A percentile compares a stretch with the other conserved stretches of the same genome.
Evolutionary conservation across 2,113 vertebrate genomes (phyloP).

Genomic region (Malaclemys terrapin): DNA sequence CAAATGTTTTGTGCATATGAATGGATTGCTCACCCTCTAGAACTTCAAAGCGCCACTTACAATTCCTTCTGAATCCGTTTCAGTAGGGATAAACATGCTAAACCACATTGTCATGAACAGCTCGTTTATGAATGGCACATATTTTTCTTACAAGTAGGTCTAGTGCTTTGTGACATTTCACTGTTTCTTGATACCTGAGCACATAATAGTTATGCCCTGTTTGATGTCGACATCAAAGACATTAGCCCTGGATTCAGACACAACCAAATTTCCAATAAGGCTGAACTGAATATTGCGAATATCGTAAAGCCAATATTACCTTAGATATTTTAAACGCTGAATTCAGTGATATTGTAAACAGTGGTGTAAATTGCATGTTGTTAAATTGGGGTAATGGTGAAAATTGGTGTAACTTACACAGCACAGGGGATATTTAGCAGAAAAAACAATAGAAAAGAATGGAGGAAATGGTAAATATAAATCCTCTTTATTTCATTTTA

Average conservation of each 20-base stretch:
- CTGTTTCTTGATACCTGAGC: not conserved
- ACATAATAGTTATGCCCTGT: not conserved
- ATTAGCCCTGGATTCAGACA: not conserved
- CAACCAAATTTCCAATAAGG: not conserved
- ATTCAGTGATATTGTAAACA: not conserved
- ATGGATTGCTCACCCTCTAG: conserved; percentile 12
- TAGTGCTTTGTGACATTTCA: not conserved
- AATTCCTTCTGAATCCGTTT: not conserved
- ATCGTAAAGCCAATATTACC: not conserved
- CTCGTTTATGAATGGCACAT: not conserved
- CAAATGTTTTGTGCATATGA: not conserved
- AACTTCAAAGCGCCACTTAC: conserved; percentile 17
- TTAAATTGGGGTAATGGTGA: not conserved
- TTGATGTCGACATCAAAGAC: not conserved
- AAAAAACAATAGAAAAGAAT: conserved; percentile 25
- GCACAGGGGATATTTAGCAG: not conserved
- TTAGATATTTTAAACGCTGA: not conserved
- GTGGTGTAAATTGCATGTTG: rapidly evolving
- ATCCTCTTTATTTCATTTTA: conserved; percentile 12
- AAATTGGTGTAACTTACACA: not conserved
- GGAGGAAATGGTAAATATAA: conserved; percentile 42
- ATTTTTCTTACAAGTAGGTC: not conserved
- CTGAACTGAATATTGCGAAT: not conserved
- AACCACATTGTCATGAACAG: not conserved
- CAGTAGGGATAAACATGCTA: not conserved